Percentiles rank a stretch among this genome's conserved stretches.
phyloP scores from a whole-genome alignment of 2,888 invertebrate genomes.

The Drosophila longiperda region DNA sequence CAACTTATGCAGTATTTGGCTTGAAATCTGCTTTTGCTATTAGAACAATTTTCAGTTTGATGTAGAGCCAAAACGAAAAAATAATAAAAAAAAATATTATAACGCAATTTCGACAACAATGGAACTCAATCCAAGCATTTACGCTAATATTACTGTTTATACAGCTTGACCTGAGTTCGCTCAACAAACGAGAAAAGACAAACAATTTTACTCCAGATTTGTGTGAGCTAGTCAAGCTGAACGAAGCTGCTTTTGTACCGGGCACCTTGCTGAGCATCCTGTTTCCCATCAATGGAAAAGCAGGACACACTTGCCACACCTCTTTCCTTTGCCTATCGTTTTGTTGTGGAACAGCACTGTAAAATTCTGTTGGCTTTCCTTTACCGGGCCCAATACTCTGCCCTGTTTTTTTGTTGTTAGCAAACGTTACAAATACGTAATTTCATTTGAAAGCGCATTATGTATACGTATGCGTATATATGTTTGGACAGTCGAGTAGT shows the following conservation, averaged over 20 bases:
- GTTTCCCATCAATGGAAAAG: slow-evolving; percentile 41
- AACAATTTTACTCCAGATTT: slow-evolving; percentile 37
- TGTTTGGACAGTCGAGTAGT: slow-evolving; percentile 22
- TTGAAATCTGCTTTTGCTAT: slow-evolving; percentile 7
- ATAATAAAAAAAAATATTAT: background rate
- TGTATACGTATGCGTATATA: slow-evolving; percentile 35
- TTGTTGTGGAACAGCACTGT: slow-evolving; percentile 29
- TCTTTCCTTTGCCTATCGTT: background rate
- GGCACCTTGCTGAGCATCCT: slow-evolving; percentile 4
- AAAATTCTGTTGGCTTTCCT: slow-evolving; percentile 40
- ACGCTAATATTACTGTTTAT: slow-evolving; percentile 65
- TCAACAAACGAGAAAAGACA: slow-evolving; percentile 13
- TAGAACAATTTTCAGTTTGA: slow-evolving; percentile 33
- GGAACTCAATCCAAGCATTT: slow-evolving; percentile 66
- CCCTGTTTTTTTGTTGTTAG: slow-evolving; percentile 19
- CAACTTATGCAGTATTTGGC: slow-evolving; percentile 13
- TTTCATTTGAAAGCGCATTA: slow-evolving; percentile 68
- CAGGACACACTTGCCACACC: slow-evolving; percentile 30
- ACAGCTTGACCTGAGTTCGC: slow-evolving; percentile 36
- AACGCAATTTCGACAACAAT: slow-evolving; percentile 40
- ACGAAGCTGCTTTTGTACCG: background rate
- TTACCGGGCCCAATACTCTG: slow-evolving; percentile 9
- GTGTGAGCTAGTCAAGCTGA: slow-evolving; percentile 21
- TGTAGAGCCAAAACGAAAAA: slow-evolving; percentile 10
- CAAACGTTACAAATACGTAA: slow-evolving; percentile 71